Evolutionary conservation across 2,797 vertebrate genomes (phyloP), one percentile per base, ranked within the genome.

Genomic region (Scolopax bukidnonensis): DNA sequence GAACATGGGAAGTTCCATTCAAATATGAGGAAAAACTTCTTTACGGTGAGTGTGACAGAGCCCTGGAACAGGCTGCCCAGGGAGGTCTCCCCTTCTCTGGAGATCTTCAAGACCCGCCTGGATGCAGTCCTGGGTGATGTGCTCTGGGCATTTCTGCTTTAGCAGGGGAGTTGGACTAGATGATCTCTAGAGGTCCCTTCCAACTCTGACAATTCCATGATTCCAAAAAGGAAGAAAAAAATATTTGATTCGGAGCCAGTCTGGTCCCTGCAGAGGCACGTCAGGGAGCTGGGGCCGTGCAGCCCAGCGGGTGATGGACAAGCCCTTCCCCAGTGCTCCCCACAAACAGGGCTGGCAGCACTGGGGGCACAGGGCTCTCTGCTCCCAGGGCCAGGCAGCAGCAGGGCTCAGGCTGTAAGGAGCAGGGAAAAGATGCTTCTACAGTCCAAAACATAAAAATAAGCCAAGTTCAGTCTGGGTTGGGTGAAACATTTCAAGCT

Each of bases 191-290:
- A 36, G 36, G 36, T 36, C 36, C 36, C 36, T 36, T 36, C 36
- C 36, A 36, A 36, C 36, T 36, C 36, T 36, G 36, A 36, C 36
- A 7, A 36, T 36, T 36, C 36, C 36, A 36, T 36, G 36, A 36
- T 36, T 36, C 36, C 36, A 9, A 13, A 70, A 50, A 16, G 17
- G 16, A 11, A n/a, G 23, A 43, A 12, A 32, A 27, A 40, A 13
- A 4, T 0, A 3, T 38, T 54, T 10, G 2, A 2, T 28, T 38
- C 12, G 47, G 65, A 32, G 10, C 0, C 0, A 0, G 2, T 1
- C 2, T 6, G 82, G 21, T 32, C 75, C 27, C 51, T 28, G 38
- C 0, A 1, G 68, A 19, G 54, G 71, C 75, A 33, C 13, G 0
- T 2, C 30, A 10, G 60, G 48, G 61, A 60, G 45, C 61, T 6